Percentiles rank a stretch among this genome's conserved stretches.
Evolutionary conservation across 2,113 vertebrate genomes (phyloP).

Genomic region (Merops nubicus): DNA sequence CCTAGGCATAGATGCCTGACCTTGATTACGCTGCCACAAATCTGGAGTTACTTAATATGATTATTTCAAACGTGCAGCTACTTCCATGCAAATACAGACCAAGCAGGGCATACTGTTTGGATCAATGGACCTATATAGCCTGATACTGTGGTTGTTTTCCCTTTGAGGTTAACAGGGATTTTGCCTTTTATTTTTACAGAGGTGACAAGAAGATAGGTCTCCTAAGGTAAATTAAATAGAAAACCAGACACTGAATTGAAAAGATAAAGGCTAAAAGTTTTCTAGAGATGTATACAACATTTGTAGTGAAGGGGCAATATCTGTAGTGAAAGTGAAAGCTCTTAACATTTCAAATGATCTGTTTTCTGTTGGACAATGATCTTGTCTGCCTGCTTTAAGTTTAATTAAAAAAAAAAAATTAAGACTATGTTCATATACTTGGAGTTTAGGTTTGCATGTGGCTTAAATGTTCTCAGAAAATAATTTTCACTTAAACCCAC

Average conservation of each 20-base stretch:
- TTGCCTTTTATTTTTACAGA: not conserved
- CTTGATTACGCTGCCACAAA: not conserved
- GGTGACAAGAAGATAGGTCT: not conserved
- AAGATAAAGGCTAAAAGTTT: not conserved
- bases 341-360: not conserved
- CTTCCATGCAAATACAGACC: not conserved
- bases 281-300: not conserved
- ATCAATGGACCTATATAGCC: not conserved
- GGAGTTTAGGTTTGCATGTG: not conserved
- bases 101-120: not conserved
- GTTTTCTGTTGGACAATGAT: not conserved
- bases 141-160: not conserved
- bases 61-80: not conserved
- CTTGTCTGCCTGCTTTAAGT: not conserved
- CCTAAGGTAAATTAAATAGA: not conserved
- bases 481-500: not conserved
- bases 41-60: not conserved
- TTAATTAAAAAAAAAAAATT: not conserved
- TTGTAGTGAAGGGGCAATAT: not conserved
- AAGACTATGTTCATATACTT: not conserved
- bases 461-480: not conserved
- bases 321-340: not conserved
- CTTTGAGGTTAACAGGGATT: not conserved
- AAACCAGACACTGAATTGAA: not conserved
- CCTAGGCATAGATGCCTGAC: not conserved